phyloP scores from a whole-genome alignment of 2,113 vertebrate species.

The Ctenodactylus gundi region DNA sequence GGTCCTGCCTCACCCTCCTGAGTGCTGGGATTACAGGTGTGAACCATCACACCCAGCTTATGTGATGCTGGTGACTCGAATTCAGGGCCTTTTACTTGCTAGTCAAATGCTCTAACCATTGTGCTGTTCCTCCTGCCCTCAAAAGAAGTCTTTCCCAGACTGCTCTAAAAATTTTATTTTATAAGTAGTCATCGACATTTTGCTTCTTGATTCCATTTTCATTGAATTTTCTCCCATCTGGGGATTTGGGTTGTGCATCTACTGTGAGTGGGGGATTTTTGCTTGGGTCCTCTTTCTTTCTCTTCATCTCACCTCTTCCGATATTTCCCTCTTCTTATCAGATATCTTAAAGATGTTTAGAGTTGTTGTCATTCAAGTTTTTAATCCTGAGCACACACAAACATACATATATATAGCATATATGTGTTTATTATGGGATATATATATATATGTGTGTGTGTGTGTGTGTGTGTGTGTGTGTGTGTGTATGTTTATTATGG shows the following conservation, averaged over 20 bases:
- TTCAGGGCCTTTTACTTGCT: too few relatives aligned
- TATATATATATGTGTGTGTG: too few relatives aligned
- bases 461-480: too few relatives aligned
- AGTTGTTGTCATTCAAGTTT: not conserved
- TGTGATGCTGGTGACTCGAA: too few relatives aligned
- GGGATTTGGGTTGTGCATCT: not conserved
- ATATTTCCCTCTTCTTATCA: not conserved
- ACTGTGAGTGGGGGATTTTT: not conserved
- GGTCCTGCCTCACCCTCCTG: too few relatives aligned
- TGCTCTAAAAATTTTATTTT: not conserved
- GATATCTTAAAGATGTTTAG: not conserved
- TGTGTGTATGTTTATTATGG: not conserved
- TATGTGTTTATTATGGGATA: too few relatives aligned
- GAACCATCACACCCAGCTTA: too few relatives aligned
- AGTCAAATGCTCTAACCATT: too few relatives aligned
- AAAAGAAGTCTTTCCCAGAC: not conserved
- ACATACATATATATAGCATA: too few relatives aligned
- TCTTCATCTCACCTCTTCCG: not conserved
- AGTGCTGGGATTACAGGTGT: too few relatives aligned
- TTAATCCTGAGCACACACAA: not conserved
- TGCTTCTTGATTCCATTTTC: not conserved
- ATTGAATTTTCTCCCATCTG: not conserved
- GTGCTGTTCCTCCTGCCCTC: too few relatives aligned
- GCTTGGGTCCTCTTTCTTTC: not conserved
- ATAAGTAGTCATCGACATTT: not conserved